Percentiles rank a stretch among this genome's conserved stretches.
phyloP scores from a whole-genome alignment of 1,140 invertebrate genomes.

The Drosophila arawakana region DNA sequence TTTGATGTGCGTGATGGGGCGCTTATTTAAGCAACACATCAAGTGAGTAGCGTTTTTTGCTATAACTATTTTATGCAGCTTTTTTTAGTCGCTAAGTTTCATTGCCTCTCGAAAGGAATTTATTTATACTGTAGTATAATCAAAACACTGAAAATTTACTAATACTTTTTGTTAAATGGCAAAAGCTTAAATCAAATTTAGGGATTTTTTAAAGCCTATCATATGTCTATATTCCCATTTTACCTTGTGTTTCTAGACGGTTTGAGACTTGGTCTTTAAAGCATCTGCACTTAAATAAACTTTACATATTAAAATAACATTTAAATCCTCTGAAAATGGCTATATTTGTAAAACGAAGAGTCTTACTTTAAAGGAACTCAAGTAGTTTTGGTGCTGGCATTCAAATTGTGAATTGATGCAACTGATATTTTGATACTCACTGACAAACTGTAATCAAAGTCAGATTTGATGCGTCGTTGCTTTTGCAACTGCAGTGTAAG shows the following conservation, averaged over 20 bases:
- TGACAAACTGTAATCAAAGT: conserved; percentile 65
- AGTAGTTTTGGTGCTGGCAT: not conserved
- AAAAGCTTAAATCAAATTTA: no score
- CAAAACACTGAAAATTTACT: no score
- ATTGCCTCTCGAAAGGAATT: not conserved
- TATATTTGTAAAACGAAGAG: not conserved
- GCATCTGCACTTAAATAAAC: not conserved
- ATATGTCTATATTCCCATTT: no score
- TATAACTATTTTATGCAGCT: conserved; percentile 23
- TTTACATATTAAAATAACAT: not conserved
- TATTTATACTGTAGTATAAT: no score
- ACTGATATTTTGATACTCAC: conserved; percentile 13
- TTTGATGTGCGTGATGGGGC: conserved; percentile 75
- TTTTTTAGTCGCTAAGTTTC: not conserved
- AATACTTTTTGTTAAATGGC: no score
- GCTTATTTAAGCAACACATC: conserved; percentile 51
- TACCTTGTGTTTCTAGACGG: no score
- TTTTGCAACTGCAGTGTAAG: conserved; percentile 36
- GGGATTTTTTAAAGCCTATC: no score
- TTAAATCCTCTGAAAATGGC: not conserved
- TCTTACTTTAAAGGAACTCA: not conserved
- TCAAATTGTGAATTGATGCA: conserved; percentile 39
- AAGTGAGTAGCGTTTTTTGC: conserved; percentile 5
- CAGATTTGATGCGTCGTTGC: conserved; percentile 61
- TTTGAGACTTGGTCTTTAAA: no score